A percentile compares a stretch with the other conserved stretches of the same genome.
These are phyloP conservation scores for Anagrus nilaparvatae DNA, from an alignment of 1,140 invertebrate genomes.

Conservation along the genomic window DNA sequence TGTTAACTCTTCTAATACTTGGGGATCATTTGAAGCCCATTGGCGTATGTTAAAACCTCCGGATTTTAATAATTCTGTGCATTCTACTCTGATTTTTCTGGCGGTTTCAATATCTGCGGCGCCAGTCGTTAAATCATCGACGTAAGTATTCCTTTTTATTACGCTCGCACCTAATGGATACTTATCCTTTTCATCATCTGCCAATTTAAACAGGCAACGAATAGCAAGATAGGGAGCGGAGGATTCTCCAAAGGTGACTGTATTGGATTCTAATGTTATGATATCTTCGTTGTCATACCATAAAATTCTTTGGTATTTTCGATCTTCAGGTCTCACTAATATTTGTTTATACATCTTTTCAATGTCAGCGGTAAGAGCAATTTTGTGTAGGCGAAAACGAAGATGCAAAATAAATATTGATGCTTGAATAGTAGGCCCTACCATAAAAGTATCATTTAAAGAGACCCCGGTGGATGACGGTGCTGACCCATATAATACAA, in stretches of 20 bases:
- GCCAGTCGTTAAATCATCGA: constrained; percentile 7
- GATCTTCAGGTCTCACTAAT: no score
- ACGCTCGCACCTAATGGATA: constrained; percentile 13
- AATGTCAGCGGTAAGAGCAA: no score
- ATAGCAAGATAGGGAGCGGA: constrained; percentile 3
- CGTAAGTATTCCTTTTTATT: constrained; percentile 6
- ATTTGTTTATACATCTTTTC: no score
- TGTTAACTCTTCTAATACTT: background rate
- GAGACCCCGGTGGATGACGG: no score
- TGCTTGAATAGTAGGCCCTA: no score
- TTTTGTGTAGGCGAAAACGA: no score
- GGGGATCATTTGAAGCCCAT: constrained; percentile 1
- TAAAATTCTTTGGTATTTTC: no score
- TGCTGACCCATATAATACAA: no score
- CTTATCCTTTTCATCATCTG: constrained; percentile 19
- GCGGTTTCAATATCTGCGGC: background rate
- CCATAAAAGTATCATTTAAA: no score
- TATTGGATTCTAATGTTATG: no score
- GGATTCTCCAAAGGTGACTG: constrained; percentile 8
- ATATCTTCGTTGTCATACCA: no score
- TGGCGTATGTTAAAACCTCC: constrained; percentile 5
- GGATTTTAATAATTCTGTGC: background rate
- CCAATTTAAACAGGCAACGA: constrained; percentile 21
- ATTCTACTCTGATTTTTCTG: background rate
- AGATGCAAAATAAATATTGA: no score